These are phyloP conservation scores for Phaenicophaeus curvirostris DNA, from an alignment of 2,797 vertebrate species.

Conservation along the genomic window DNA sequence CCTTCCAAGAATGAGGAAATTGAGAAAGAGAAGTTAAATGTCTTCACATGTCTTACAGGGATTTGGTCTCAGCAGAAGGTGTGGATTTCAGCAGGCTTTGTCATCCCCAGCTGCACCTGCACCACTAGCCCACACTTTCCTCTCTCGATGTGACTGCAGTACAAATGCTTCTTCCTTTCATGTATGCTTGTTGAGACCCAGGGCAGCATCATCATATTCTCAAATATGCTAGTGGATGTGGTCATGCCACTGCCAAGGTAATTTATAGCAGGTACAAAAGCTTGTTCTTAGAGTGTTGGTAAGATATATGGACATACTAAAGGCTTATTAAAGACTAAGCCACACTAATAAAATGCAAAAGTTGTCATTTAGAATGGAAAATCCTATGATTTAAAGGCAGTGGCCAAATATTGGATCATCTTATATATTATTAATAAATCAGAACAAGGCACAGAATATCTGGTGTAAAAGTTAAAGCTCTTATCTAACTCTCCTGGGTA, in stretches of 20 bases:
- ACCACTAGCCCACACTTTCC: neutral
- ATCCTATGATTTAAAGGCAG: slow-evolving; percentile 64
- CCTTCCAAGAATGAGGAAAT: slow-evolving; percentile 1
- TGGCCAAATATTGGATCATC: slow-evolving; percentile 60
- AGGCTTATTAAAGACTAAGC: slow-evolving; percentile 69
- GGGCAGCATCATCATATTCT: neutral
- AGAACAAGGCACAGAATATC: slow-evolving; percentile 37
- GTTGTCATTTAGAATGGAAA: slow-evolving; percentile 72
- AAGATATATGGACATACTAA: slow-evolving; percentile 59
- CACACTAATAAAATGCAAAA: slow-evolving; percentile 70
- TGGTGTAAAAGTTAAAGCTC: slow-evolving; percentile 20
- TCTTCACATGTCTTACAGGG: neutral
- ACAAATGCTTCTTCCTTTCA: neutral
- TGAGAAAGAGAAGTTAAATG: neutral
- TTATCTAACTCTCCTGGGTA: neutral
- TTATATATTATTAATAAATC: slow-evolving; percentile 65
- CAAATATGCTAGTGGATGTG: neutral
- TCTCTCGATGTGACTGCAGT: neutral
- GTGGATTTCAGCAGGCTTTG: rapidly evolving
- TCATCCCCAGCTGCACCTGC: neutral
- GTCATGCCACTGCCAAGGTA: slow-evolving; percentile 29
- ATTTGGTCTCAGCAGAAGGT: neutral
- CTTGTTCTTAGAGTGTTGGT: slow-evolving; percentile 53
- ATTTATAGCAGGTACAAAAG: slow-evolving; percentile 56
- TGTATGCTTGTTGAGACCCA: neutral